Percentiles rank a stretch among this genome's conserved stretches.
Evolutionary conservation across 2,888 invertebrate species (phyloP).

Genomic region (Ischnus inquisitorius): DNA sequence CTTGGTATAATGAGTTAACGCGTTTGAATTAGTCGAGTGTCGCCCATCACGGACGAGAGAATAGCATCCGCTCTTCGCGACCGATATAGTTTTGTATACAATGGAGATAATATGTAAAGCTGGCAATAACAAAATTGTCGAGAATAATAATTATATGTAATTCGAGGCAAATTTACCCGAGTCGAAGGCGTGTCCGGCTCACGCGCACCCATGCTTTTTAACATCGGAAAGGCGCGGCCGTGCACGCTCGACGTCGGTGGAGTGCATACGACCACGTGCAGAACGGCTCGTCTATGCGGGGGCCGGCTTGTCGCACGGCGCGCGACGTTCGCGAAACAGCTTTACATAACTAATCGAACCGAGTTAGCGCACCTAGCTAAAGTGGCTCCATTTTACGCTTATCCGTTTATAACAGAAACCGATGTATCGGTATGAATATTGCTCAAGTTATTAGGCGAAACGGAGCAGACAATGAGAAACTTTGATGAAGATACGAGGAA

Average conservation of each 20-base stretch:
- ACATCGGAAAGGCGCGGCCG: constrained; percentile 44
- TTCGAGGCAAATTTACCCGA: constrained; percentile 50
- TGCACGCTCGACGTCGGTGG: not conserved
- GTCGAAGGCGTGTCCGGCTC: constrained; percentile 45
- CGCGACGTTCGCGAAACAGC: constrained; percentile 64
- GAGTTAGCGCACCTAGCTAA: constrained; percentile 23
- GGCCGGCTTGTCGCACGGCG: not conserved
- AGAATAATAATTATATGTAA: constrained; percentile 43
- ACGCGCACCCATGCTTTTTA: constrained; percentile 17
- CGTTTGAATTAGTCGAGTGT: not conserved
- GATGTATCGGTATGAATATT: constrained; percentile 47
- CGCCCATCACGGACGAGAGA: not conserved
- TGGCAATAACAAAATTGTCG: constrained; percentile 19
- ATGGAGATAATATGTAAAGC: constrained; percentile 14
- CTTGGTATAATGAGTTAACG: not conserved
- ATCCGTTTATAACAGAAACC: constrained; percentile 57
- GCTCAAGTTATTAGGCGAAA: not conserved
- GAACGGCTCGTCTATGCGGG: not conserved
- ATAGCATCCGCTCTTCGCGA: constrained; percentile 11
- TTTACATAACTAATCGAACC: constrained; percentile 71
- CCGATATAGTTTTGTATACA: constrained; percentile 5
- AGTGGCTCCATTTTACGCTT: constrained; percentile 68
- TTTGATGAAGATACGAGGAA: too few species aligned
- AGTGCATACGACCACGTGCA: constrained; percentile 66
- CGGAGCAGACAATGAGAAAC: not conserved